Percentiles rank a stretch among this genome's conserved stretches.
Evolutionary conservation across 2,797 vertebrate genomes (phyloP).

Genomic region (Acomys russatus): DNA sequence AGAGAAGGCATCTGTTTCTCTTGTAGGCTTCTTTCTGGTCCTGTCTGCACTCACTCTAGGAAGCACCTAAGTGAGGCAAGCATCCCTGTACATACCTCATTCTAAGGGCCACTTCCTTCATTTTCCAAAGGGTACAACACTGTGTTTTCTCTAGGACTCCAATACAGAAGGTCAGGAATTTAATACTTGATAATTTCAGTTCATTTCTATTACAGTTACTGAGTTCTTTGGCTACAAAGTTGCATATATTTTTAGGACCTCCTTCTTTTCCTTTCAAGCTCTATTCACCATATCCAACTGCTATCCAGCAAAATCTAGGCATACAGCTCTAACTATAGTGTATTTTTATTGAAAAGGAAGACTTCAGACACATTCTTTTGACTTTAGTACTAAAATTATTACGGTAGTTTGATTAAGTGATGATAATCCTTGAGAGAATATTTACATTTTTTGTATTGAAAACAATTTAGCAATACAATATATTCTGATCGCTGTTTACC

Average conservation of each 20-base stretch:
- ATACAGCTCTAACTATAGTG: neutral
- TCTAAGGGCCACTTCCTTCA: neutral
- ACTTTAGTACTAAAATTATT: neutral
- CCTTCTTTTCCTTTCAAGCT: neutral
- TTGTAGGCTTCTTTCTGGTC: neutral
- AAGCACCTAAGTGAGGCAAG: neutral
- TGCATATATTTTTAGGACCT: neutral
- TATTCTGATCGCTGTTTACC: neutral
- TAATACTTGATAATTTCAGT: neutral
- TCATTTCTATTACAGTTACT: neutral
- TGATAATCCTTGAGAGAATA: neutral
- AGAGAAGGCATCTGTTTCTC: neutral
- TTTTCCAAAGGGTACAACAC: neutral
- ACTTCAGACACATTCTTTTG: neutral
- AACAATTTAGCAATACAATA: neutral
- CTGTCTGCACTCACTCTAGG: neutral
- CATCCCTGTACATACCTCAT: neutral
- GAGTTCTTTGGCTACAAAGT: neutral
- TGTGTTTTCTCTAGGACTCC: neutral
- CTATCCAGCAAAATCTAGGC: neutral
- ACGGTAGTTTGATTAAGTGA: neutral
- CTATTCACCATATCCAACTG: neutral
- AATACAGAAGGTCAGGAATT: neutral
- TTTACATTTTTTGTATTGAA: neutral
- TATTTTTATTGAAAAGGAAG: neutral